Base-by-base conservation (phyloP, 2,888 invertebrate species). In the Muschampia plurimacula region DNA sequence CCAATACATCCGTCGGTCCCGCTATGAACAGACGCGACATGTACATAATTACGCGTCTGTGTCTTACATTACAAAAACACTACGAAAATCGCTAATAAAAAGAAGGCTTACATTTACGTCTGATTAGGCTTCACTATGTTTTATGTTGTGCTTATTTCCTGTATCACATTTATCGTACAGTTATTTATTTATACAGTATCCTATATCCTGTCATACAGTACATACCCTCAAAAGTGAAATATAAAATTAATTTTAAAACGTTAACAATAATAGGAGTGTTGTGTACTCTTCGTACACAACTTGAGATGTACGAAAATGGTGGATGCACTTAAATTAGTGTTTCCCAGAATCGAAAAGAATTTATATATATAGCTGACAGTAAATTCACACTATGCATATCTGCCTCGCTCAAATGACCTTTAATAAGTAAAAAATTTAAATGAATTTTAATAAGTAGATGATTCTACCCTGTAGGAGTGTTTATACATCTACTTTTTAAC, bases 121-220 rank as follows among this genome's bases (percentile, higher is more conserved):
- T 87, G 88, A 91, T 92, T 92, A 93, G 93, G 92, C 92, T 89
- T 88, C 84, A 85, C 87, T 90, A 89, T 88, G 84, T 86, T 85
- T 91, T 86, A 90, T 89, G 85, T 93, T 93, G 93, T 93, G 93
- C 93, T 90, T 91, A 89, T 90, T 91, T 86, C 84, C 85, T 88
- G 90, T 93, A 93, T 93, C 93, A 93, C 93, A 93, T 85, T 88
- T 85, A 91, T 86, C 83, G 83, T 89, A 91, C 85, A 89, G 65
- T 70, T 46, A 84, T 63, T 63, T 63, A 63, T 87, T 86, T 87
- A 85, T 87, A 90, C 83, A 88, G 84, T 80, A 85, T 83, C 79
- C 60, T 44, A 70, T 70, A 70, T 65, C 65, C 82, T 91, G 90
- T 90, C 85, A 90, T 85, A 91, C 90, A 91, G 88, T 86, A 87